Conservation (phyloP, 2,113 vertebrate species). For the Chlorodrepanis virens region DNA sequence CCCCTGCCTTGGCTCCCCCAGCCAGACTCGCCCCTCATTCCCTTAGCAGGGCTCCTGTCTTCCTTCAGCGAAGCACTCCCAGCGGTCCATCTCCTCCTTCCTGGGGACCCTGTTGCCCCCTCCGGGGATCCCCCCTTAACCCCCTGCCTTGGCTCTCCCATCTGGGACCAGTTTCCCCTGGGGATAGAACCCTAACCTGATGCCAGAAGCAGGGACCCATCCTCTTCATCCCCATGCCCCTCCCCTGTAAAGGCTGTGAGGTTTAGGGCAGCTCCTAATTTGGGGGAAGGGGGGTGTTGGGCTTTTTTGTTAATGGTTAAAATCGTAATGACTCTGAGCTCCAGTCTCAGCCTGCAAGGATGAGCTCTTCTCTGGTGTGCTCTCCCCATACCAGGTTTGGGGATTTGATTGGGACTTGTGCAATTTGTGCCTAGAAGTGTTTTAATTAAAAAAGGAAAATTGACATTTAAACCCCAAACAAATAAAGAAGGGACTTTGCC, state of each 20-base stretch:
- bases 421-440: rapidly evolving
- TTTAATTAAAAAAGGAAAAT: neutral
- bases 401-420: rapidly evolving
- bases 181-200: neutral
- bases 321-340: neutral
- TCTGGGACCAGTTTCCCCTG: rapidly evolving
- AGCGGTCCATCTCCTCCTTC: rapidly evolving
- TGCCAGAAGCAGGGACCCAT: neutral
- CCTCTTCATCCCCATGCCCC: neutral
- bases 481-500: neutral
- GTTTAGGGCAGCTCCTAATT: neutral
- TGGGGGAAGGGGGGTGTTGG: rapidly evolving
- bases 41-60: neutral
- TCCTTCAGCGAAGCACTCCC: neutral
- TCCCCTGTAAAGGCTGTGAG: rapidly evolving
- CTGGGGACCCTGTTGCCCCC: too few species aligned
- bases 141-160: neutral
- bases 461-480: rapidly evolving
- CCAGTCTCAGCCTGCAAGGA: neutral
- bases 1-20: neutral
- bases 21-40: neutral
- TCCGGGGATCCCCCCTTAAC: neutral
- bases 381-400: rapidly evolving
- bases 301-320: neutral
- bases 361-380: rapidly evolving